These are phyloP conservation scores for Paelopatides confundens DNA, from an alignment of 53 echinoderm and acorn worm genomes.

Conservation along the genomic window DNA sequence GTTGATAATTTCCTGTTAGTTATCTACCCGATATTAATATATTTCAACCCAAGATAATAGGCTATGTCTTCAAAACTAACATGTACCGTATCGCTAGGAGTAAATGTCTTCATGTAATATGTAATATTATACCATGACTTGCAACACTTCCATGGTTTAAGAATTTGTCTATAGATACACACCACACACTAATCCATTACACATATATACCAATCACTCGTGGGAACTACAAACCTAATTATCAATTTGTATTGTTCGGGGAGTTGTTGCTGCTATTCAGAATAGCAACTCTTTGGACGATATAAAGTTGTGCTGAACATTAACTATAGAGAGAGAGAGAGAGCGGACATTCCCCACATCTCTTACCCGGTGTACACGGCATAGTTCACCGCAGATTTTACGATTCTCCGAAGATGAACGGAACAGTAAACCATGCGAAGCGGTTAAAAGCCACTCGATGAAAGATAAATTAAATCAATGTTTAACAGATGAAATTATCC, in stretches of 20 bases:
- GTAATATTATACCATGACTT: too few relatives aligned
- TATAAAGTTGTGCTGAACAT: neutral
- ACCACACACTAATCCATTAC: neutral
- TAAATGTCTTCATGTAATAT: too few relatives aligned
- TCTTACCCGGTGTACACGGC: constrained; percentile 8
- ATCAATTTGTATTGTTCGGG: constrained; percentile 32
- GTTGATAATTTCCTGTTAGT: too few relatives aligned
- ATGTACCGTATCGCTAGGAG: too few relatives aligned
- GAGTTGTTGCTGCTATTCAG: too few relatives aligned
- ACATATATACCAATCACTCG: neutral
- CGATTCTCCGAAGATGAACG: constrained; percentile 20
- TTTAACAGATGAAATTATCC: neutral
- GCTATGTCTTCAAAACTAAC: too few relatives aligned
- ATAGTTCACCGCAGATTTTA: constrained; percentile 13
- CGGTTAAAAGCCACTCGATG: constrained; percentile 19
- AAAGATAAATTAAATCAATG: neutral
- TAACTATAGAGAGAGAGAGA: neutral
- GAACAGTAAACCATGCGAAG: neutral
- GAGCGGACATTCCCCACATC: neutral
- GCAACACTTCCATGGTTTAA: too few relatives aligned
- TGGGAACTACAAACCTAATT: constrained; percentile 37
- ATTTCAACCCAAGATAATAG: too few relatives aligned
- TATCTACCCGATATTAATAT: too few relatives aligned
- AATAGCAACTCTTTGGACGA: too few relatives aligned
- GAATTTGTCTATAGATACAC: neutral